Evolutionary conservation across 2,113 vertebrate genomes (phyloP).

Genomic region (Poeciliopsis prolifica): DNA sequence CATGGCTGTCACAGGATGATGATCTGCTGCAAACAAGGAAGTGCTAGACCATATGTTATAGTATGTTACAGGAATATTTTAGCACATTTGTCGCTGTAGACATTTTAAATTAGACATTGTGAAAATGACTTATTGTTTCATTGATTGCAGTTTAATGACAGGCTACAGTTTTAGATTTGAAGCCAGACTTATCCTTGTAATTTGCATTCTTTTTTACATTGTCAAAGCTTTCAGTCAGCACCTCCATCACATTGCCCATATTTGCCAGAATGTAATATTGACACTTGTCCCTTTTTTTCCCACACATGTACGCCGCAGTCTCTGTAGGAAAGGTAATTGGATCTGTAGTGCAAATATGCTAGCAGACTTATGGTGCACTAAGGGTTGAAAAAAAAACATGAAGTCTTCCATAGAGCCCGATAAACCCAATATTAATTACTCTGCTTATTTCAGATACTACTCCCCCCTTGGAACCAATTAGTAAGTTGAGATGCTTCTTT

Average conservation of each 20-base stretch:
- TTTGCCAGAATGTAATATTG: constrained; percentile 28
- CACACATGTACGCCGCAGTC: constrained; percentile 19
- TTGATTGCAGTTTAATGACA: constrained; percentile 1
- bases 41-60: background rate
- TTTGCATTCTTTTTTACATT: constrained; percentile 17
- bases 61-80: background rate
- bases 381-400: constrained; percentile 44
- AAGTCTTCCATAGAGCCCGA: constrained; percentile 62
- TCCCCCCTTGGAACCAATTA: constrained; percentile 78
- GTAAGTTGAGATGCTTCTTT: constrained; percentile 75
- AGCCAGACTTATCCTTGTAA: background rate
- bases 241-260: constrained; percentile 27
- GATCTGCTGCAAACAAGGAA: background rate
- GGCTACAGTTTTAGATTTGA: background rate
- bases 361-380: constrained; percentile 48
- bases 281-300: constrained; percentile 5
- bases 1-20: constrained; percentile 18
- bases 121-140: background rate
- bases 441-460: constrained; percentile 69
- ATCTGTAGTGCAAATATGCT: constrained; percentile 60
- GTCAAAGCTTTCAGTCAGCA: constrained; percentile 19
- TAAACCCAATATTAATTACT: constrained; percentile 76
- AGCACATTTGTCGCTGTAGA: background rate
- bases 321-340: constrained; percentile 56
- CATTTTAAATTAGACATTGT: background rate